Percentiles rank a stretch among this genome's conserved stretches.
Evolutionary conservation across 2,888 invertebrate species (phyloP).

Genomic region (Cosmorhoe ocellata): DNA sequence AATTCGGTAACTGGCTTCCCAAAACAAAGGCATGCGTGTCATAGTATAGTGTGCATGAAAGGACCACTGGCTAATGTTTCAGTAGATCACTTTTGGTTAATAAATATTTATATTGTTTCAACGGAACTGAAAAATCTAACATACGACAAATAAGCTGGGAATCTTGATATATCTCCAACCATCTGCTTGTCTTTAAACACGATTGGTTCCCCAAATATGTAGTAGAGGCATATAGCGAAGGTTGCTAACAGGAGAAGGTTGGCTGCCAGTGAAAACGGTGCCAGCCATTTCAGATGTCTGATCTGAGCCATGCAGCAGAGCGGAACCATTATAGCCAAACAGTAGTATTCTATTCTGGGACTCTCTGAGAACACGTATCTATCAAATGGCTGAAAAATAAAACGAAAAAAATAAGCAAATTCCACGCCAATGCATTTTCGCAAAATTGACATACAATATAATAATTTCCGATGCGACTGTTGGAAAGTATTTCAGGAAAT

Average conservation of each 20-base stretch:
- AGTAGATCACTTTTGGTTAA: no score
- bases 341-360: slow-evolving; percentile 66
- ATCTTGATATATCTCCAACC: slow-evolving; percentile 76
- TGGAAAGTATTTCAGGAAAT: no score
- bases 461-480: no score
- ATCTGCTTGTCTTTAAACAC: slow-evolving; percentile 73
- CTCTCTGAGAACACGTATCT: slow-evolving; percentile 53
- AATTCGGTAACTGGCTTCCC: no score
- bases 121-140: no score
- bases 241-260: slow-evolving; percentile 90
- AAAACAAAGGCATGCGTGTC: no score
- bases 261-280: slow-evolving; percentile 94
- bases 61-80: no score
- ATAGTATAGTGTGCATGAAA: no score
- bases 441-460: no score
- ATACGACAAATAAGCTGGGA: slow-evolving; percentile 93
- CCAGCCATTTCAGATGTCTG: slow-evolving; percentile 90
- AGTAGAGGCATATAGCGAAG: slow-evolving; percentile 91
- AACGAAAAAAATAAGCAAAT: background rate
- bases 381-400: slow-evolving; percentile 67
- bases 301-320: slow-evolving; percentile 78
- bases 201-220: slow-evolving; percentile 84
- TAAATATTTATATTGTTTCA: no score
- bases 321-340: slow-evolving; percentile 62
- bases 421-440: no score